These are phyloP conservation scores for Ellobium chinense DNA, from an alignment of 2,888 invertebrate species.

Conservation along the genomic window DNA sequence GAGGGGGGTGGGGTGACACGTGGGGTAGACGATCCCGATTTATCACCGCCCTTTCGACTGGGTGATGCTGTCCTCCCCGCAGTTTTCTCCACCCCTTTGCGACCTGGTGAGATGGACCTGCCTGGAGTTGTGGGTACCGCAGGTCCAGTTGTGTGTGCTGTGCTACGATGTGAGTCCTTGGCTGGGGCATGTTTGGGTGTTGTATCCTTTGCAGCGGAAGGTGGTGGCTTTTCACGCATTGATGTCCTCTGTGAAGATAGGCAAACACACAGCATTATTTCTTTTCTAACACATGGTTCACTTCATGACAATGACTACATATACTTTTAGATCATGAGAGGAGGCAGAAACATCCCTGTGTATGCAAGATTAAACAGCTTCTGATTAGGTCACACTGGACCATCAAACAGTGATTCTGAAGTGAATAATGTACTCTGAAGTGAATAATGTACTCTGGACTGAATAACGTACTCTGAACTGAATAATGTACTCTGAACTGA, in stretches of 20 bases:
- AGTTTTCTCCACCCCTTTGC: neutral
- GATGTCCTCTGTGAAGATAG: slow-evolving; percentile 12
- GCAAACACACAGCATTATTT: neutral
- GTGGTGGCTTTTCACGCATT: slow-evolving; percentile 22
- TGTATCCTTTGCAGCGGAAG: neutral
- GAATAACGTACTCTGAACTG: too few species aligned
- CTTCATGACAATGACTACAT: neutral
- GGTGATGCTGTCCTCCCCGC: slow-evolving; percentile 13
- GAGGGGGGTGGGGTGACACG: slow-evolving; percentile 52
- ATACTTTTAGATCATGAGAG: neutral
- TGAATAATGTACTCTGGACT: too few species aligned
- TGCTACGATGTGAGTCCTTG: slow-evolving; percentile 17
- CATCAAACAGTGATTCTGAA: too few species aligned
- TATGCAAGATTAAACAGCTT: neutral
- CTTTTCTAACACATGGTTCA: neutral
- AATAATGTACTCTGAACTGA: too few species aligned
- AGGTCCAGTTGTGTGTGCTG: neutral
- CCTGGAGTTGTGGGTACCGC: neutral
- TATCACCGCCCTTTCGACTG: slow-evolving; percentile 3
- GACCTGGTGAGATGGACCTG: slow-evolving; percentile 28
- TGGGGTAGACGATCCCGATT: slow-evolving; percentile 3
- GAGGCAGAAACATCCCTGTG: neutral
- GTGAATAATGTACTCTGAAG: too few species aligned
- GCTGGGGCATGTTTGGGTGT: neutral
- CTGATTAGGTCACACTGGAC: too few species aligned